Base-by-base conservation (phyloP, 2,113 vertebrate species). In the Mustelus asterias region DNA sequence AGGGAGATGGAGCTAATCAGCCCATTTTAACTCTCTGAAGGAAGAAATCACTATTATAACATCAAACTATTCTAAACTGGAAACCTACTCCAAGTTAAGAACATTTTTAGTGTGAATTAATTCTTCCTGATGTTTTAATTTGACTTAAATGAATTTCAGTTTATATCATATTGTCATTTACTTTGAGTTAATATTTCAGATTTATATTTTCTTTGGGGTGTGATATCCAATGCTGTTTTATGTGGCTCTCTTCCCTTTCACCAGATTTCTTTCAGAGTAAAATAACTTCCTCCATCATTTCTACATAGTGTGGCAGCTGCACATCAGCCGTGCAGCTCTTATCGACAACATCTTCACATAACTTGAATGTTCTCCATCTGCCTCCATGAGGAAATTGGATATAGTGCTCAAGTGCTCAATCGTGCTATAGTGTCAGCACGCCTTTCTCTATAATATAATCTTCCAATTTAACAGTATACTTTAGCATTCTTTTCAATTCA, bases 401-500 rank as follows among this genome's bases (percentile, higher is more conserved):
- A 63, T 33, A 20, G 3, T 63, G 63, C 0, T 63, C 13, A 63
- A 29, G 33, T 29, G 26, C 26, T 58, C 48, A 54, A 54, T 54
- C 48, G 48, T 54, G 48, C 48, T 54, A 54, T 54, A 54, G 54
- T 18, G 10, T 90, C 54, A 63, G 44, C 85, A 90, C n/a, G 13
- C 60, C 63, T 63, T 18, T 29, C 54, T 90, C 54, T n/a, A 29
- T n/a, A 33, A 60, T 90, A 60, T 60, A 90, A 54, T 65, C 60
- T 65, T 16, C 6, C 60, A 65, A 92, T 20, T 92, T 37, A 33
- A 92, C 60, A 92, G 18, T 24, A 65, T 92, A 65, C 14, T 92
- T 90, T 54, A 90, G 86, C 88, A 60, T 60, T 63, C 89, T 65
- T 92, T 92, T 92, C 89, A 92, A 33, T 60, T 90, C 29, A 60